Evolutionary conservation across 1,140 invertebrate species (phyloP).

Genomic region (Radopholus similis): DNA sequence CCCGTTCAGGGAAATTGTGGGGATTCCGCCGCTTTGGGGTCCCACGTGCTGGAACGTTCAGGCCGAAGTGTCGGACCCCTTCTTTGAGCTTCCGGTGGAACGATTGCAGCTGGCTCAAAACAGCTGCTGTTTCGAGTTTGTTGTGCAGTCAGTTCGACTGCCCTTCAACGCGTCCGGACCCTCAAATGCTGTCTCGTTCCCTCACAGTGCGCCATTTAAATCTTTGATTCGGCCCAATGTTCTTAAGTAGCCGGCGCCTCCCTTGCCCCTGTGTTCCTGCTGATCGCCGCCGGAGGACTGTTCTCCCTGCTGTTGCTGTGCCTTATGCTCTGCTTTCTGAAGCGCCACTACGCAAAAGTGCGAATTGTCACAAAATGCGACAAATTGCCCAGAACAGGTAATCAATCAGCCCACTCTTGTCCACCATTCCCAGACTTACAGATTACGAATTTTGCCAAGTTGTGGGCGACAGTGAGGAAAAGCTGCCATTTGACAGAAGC

Average conservation of each 20-base stretch:
- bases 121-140: constrained; percentile 16
- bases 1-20: constrained; percentile 31
- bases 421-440: no score
- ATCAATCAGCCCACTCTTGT: no score
- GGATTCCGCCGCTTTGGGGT: background rate
- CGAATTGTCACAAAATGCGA: background rate
- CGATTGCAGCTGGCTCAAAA: background rate
- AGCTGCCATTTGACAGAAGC: background rate
- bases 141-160: constrained; percentile 29
- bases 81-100: background rate
- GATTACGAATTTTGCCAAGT: background rate
- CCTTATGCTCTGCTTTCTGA: background rate
- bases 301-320: no score
- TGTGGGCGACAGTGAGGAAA: background rate
- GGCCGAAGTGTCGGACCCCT: background rate
- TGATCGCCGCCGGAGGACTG: no score
- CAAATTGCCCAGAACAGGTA: background rate
- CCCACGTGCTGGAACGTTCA: background rate
- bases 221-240: background rate
- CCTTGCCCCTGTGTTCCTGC: background rate
- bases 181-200: constrained; percentile 17
- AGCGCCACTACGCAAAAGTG: background rate
- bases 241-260: background rate
- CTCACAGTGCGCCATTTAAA: background rate
- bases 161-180: constrained; percentile 30